Evolutionary conservation across 30 jellyfish, hydroid and myxozoan species (phyloP).

Genomic region (Hydractinia symbiolongicarpus): DNA sequence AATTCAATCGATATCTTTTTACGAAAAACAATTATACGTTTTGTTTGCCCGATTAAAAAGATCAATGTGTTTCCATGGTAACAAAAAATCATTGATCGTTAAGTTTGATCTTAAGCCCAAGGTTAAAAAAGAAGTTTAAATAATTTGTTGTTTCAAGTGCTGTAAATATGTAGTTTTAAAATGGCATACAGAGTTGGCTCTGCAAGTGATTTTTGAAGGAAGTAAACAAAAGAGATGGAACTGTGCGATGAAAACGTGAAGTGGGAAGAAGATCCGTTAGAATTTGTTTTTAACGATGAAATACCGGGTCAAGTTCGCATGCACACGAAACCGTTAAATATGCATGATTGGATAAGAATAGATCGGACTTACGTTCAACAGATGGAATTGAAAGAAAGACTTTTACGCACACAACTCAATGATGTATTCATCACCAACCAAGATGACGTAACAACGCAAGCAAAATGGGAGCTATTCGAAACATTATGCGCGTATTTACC

Average conservation of each 20-base stretch:
- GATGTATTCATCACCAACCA: conserved; percentile 42
- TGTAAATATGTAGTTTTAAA: too few species aligned
- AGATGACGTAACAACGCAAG: conserved; percentile 39
- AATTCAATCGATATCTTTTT: too few species aligned
- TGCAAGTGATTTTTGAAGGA: too few species aligned
- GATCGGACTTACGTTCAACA: conserved; percentile 61
- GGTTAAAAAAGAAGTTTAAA: too few species aligned
- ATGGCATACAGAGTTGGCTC: too few species aligned
- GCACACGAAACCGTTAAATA: conserved; percentile 57
- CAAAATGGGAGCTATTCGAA: conserved; percentile 69
- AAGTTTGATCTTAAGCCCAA: too few species aligned
- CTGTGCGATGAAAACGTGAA: neutral
- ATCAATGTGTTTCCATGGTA: too few species aligned
- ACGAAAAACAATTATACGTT: too few species aligned
- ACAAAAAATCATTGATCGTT: too few species aligned
- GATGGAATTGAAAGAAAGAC: conserved; percentile 44
- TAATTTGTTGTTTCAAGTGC: too few species aligned
- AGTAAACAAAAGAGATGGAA: neutral
- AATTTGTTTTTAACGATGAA: conserved; percentile 55
- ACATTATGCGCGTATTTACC: conserved; percentile 51
- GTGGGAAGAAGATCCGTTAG: conserved; percentile 74
- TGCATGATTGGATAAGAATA: conserved; percentile 70
- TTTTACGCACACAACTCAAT: conserved; percentile 30
- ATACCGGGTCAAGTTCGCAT: conserved; percentile 67
- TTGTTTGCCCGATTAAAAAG: too few species aligned